Evolutionary conservation across 2,888 invertebrate genomes (phyloP), one percentile per base, ranked within the genome.

Genomic region (Spodoptera picta): DNA sequence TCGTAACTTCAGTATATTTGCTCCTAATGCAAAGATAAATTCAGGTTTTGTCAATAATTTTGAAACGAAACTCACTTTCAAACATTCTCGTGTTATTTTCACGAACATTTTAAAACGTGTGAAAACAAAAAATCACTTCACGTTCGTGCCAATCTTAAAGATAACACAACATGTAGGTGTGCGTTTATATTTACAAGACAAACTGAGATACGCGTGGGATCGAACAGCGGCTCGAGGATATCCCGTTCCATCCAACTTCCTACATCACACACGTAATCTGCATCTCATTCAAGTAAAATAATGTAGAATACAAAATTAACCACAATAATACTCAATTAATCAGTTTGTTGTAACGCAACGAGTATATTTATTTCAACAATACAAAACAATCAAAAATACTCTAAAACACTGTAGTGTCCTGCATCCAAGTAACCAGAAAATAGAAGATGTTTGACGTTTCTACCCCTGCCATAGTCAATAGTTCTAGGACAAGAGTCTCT

Each of bases 351-450:
- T n/a, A 41, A 53, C 24, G 31, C 23, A 50, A 12, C 7, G 55
- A 6, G 60, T 51, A n/a, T 23, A 60, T 56, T 48, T 61, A 52
- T 64, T 68, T 49, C 31, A 54, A 60, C 62, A 61, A 59, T 44
- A 49, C 27, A 45, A 49, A 24, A 46, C 60, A 65, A 57, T 85
- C 61, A 89, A 66, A 67, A 73, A 68, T 87, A 91, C 75, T 92
- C 92, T 56, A 93, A 79, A 68, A 93, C 93, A 81, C 91, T 92
- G 65, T 93, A 93, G 69, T 93, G 93, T 3, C 93, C 93, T 4
- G 93, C 92, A 51, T 93, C 93, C 4, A 87, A 80, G 77, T 80
- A 90, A 5, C 93, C 93, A 0, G 92, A 91, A 74, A 93, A 93
- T n/a, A 93, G 74, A 6, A 93, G 80, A 78, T 93, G 92, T 66